phyloP scores from a whole-genome alignment of 2,113 vertebrate genomes.

The Pelvicachromis taeniatus region DNA sequence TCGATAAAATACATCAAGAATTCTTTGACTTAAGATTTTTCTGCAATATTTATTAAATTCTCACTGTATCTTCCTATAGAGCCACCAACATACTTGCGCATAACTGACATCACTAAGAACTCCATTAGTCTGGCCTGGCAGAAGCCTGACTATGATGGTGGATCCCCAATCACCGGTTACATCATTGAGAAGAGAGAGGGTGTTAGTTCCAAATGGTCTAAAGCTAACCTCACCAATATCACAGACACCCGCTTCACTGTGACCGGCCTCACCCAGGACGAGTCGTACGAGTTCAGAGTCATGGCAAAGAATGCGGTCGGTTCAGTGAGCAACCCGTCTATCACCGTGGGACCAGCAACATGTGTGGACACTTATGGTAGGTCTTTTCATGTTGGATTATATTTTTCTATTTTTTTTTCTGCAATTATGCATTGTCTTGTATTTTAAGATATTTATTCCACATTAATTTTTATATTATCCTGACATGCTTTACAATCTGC shows the following conservation, averaged over 20 bases:
- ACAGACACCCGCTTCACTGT: constrained; percentile 86
- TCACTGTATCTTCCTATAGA: constrained; percentile 74
- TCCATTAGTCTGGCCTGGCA: constrained; percentile 86
- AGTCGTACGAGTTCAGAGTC: constrained; percentile 91
- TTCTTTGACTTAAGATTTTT: background rate
- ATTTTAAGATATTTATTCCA: background rate
- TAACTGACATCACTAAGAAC: constrained; percentile 92
- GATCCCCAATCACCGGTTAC: constrained; percentile 92
- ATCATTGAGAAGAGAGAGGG: constrained; percentile 87
- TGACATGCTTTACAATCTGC: background rate
- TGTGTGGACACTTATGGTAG: constrained; percentile 92
- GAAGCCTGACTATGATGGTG: constrained; percentile 91
- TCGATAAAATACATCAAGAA: background rate
- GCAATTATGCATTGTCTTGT: background rate
- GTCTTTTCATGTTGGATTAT: background rate
- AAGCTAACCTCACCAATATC: constrained; percentile 89
- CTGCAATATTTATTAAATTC: background rate
- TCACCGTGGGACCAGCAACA: constrained; percentile 84
- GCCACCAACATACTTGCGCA: constrained; percentile 83
- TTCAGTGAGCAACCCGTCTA: constrained; percentile 91
- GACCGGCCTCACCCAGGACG: constrained; percentile 87
- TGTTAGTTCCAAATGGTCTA: constrained; percentile 84
- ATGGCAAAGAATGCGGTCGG: constrained; percentile 93
- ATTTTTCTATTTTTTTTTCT: background rate
- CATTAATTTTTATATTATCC: background rate